phyloP scores from a whole-genome alignment of 2,797 vertebrate species.

The Huso huso region DNA sequence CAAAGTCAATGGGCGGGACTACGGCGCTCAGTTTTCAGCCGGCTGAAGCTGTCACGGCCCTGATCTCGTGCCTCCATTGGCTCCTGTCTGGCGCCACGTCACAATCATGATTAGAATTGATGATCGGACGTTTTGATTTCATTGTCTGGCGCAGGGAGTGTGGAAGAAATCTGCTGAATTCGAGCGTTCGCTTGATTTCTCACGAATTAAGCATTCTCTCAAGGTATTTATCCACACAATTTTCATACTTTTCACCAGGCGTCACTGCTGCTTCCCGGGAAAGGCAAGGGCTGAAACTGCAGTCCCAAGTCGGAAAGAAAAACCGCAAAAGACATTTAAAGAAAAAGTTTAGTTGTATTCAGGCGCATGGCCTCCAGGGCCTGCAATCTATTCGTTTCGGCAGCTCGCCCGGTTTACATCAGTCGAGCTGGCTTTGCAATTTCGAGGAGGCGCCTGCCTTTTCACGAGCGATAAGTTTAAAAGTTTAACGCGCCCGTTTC shows the following conservation, averaged over 20 bases:
- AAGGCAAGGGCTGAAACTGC: slow-evolving; percentile 23
- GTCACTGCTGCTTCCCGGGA: slow-evolving; percentile 10
- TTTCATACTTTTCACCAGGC: not conserved
- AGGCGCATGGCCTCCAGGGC: slow-evolving; percentile 48
- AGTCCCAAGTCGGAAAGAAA: slow-evolving; percentile 27
- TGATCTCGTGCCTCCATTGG: slow-evolving; percentile 80
- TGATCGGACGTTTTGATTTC: slow-evolving; percentile 98
- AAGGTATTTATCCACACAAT: slow-evolving; percentile 25
- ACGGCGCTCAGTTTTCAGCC: slow-evolving; percentile 46
- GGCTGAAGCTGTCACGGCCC: slow-evolving; percentile 64
- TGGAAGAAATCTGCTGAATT: slow-evolving; percentile 84
- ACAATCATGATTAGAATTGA: slow-evolving; percentile 99
- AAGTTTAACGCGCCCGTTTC: slow-evolving; percentile 30
- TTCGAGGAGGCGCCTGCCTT: slow-evolving; percentile 30
- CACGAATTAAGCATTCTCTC: slow-evolving; percentile 50
- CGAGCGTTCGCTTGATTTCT: slow-evolving; percentile 55
- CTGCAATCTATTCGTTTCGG: slow-evolving; percentile 22
- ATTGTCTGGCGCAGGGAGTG: slow-evolving; percentile 89
- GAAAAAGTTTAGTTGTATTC: slow-evolving; percentile 58
- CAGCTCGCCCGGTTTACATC: slow-evolving; percentile 15
- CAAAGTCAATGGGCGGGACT: slow-evolving; percentile 65
- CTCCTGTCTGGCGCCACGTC: slow-evolving; percentile 82
- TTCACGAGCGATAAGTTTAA: slow-evolving; percentile 23
- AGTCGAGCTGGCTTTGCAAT: slow-evolving; percentile 19
- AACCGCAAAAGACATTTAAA: slow-evolving; percentile 47